Evolutionary conservation across 2,888 invertebrate genomes (phyloP), one percentile per base, ranked within the genome.

Genomic region (Drosophila cyrtoloma): DNA sequence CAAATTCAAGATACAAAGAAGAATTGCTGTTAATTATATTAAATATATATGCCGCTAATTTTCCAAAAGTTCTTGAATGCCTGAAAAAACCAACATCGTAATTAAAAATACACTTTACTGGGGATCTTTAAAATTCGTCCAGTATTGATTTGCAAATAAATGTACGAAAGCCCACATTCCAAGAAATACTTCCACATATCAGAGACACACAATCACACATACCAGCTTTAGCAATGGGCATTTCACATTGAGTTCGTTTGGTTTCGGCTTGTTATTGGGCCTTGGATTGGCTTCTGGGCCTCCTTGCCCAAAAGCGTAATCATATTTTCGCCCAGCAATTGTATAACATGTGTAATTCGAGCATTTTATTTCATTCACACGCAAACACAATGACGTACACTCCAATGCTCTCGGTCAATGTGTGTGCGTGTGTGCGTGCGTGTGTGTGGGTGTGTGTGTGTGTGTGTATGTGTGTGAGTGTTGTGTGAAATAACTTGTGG

Each of bases 321-420:
- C 89, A 86, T 78, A 79, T 86, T 83, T 79, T 77, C 79, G 68
- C 47, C 79, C 79, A 79, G 77, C 83, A 90, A 83, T 89, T 86
- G 90, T 90, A 71, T 77, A 86, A 86, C 89, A 90, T 81, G 90
- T 86, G 86, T 86, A 88, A 86, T 89, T 76, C 79, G 75, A 78
- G 66, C 79, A 88, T 86, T 86, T 85, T 86, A 88, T 86, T 71
- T 75, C 53, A 52, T 62, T 66, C 72, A 75, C 65, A 72, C 63
- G 50, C 69, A 42, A 57, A 74, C 44, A 47, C 62, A 51, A 33
- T 42, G 56, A 53, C 65, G 32, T 37, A 71, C 51, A 61, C 68
- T 59, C 32, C 47, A 47, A 16, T 47, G 26, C 26, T 16, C 26
- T 16, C 6, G 1, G 14, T 39, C 19, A 9, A 0, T 39, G 9